Base-by-base conservation (phyloP, 2,797 vertebrate species). In the Jordanella pulchra region DNA sequence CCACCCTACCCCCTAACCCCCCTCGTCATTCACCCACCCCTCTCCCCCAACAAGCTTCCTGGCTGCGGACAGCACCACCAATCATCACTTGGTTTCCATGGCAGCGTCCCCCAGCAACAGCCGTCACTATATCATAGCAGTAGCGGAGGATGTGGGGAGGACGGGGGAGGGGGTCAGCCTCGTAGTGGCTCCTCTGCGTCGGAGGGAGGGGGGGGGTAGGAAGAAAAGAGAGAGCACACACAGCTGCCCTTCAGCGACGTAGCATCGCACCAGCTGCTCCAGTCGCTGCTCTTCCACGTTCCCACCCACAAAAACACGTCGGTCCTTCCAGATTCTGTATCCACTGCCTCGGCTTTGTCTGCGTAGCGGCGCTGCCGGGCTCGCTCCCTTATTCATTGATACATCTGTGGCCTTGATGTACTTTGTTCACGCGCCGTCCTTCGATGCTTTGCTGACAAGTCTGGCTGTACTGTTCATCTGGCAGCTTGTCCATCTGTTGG, bases 31-130 rank as follows among this genome's bases (percentile, higher is more conserved):
- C 78, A 48, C 79, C 78, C 94, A 77, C 91, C 87, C 94, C 87
- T 54, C 83, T 93, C 85, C 80, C 95, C 95, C 91, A 77, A 86
- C 87, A 93, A 96, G 93, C 94, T 95, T 93, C 94, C 96, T 93
- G 95, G 94, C 92, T 94, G 95, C 83, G 84, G 94, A 96, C 95
- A 95, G 93, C 95, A 92, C 93, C 77, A 94, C 95, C 95, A 93
- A 96, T 94, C 96, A 96, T 94, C 95, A 95, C 91, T 93, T 92
- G 94, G 95, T 96, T 95, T 91, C 96, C 94, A 95, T 97, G 87
- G 95, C 94, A 96, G 96, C 96, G 89, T 96, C 95, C 83, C 91
- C 95, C 95, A 89, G 96, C 96, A 94, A 96, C 96, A 95, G 93
- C 95, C 96, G 91, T 95, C 96, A 91, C 95, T 96, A 93, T 96